Evolutionary conservation across 2,113 vertebrate genomes (phyloP).

Genomic region (Gallinago undulata): DNA sequence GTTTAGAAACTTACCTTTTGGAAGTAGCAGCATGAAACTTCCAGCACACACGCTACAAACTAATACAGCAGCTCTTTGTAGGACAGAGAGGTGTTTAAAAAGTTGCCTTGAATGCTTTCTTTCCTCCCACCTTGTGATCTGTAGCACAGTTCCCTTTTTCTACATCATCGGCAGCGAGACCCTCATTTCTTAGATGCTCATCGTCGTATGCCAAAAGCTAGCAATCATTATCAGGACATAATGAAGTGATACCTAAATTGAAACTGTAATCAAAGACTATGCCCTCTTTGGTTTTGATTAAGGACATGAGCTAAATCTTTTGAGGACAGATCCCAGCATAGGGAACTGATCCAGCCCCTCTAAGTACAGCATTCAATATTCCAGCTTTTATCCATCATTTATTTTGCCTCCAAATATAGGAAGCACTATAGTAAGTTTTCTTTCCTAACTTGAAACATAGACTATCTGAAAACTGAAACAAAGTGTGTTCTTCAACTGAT

Average conservation of each 20-base stretch:
- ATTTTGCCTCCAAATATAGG: neutral
- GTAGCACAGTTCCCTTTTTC: neutral
- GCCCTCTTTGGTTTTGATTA: neutral
- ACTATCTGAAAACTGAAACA: neutral
- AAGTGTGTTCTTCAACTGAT: rapidly evolving
- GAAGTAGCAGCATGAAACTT: neutral
- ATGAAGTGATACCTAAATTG: neutral
- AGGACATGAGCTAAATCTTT: neutral
- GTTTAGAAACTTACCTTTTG: neutral
- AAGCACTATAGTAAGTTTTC: neutral
- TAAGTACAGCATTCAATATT: neutral
- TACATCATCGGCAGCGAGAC: neutral
- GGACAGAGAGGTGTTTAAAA: neutral
- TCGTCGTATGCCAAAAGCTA: neutral
- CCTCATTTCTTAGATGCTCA: neutral
- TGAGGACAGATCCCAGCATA: neutral
- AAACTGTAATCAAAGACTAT: neutral
- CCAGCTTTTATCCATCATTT: neutral
- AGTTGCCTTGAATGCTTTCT: neutral
- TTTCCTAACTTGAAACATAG: neutral
- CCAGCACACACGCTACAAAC: neutral
- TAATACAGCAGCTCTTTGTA: neutral
- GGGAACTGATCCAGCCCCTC: neutral
- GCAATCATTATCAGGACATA: neutral
- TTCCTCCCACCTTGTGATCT: neutral